Evolutionary conservation across 2,888 invertebrate species (phyloP).

Genomic region (Frankliniella intonsa): DNA sequence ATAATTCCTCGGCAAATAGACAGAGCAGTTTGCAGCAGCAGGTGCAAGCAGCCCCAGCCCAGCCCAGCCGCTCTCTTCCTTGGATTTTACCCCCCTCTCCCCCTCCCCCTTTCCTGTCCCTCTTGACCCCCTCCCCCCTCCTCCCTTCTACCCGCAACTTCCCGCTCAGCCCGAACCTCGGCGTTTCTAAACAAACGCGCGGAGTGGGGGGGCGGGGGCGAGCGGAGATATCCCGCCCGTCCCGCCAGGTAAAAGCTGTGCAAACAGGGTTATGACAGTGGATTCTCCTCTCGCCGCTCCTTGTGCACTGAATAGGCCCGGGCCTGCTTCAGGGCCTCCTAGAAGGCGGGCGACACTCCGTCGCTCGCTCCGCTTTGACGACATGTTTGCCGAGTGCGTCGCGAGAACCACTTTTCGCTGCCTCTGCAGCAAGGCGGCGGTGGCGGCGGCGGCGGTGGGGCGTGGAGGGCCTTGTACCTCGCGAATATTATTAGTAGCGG

Average conservation of each 20-base stretch:
- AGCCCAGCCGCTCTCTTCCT: not conserved
- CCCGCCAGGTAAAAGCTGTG: constrained; percentile 2
- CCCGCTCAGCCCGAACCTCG: not conserved
- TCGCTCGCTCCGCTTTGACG: not conserved
- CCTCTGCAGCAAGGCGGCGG: no score
- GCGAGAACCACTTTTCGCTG: not conserved
- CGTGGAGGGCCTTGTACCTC: no score
- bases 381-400: not conserved
- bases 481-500: no score
- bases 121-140: not conserved
- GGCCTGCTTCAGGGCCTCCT: not conserved
- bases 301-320: not conserved
- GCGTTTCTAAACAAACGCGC: no score
- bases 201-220: no score
- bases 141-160: not conserved
- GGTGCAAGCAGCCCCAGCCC: not conserved
- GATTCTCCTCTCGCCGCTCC: not conserved
- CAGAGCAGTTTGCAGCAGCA: constrained; percentile 12
- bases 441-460: no score
- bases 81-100: not conserved
- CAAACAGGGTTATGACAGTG: constrained; percentile 7
- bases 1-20: constrained; percentile 22
- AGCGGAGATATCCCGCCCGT: not conserved
- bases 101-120: not conserved
- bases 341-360: not conserved